Base-by-base conservation (phyloP, 2,888 invertebrate genomes). In the Hylaea fasciaria region DNA sequence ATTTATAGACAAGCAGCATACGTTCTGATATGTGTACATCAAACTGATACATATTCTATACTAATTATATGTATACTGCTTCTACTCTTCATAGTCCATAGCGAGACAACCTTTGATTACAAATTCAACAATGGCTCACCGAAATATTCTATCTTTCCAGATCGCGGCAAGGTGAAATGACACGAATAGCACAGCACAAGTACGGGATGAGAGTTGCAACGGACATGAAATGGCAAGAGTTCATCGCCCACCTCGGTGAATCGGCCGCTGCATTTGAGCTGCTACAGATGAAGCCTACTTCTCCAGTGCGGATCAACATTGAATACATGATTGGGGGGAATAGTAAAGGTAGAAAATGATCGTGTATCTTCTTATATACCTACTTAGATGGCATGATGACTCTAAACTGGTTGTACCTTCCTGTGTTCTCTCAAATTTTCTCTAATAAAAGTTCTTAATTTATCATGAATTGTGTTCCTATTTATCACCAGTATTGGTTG, bases 251-350 rank as follows among this genome's bases (percentile, higher is more conserved):
- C 59, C 83, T 96, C 1, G 95, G 96, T 0, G 89, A 93, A 68
- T 95, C 95, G 0, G 94, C 95, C 0, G 94, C 94, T 0, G 93
- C 89, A 4, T 94, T 96, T 70, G 96, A 96, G 77, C 81, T 96
- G 62, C 79, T 96, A 9, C 94, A 95, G 73, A 93, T 94, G 2
- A 95, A 94, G 69, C 94, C 94, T 0, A 93, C 92, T 65, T 93
- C 94, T 53, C 86, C 94, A 12, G 90, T 94, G 16, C 93, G 94
- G 71, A 91, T 95, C 13, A 89, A 92, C 66, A 82, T 89, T 70
- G 83, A 87, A 50, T 85, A 87, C 64, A 83, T 83, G 29, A 74
- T 83, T 32, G 77, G 84, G 61, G 90, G 93, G 8, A 93, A 89
- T 62, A 93, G 91, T 63, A 94, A 93, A 93, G 93, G 94, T 93